phyloP scores from a whole-genome alignment of 1,140 invertebrate species.

The Neodiprion pinetum region DNA sequence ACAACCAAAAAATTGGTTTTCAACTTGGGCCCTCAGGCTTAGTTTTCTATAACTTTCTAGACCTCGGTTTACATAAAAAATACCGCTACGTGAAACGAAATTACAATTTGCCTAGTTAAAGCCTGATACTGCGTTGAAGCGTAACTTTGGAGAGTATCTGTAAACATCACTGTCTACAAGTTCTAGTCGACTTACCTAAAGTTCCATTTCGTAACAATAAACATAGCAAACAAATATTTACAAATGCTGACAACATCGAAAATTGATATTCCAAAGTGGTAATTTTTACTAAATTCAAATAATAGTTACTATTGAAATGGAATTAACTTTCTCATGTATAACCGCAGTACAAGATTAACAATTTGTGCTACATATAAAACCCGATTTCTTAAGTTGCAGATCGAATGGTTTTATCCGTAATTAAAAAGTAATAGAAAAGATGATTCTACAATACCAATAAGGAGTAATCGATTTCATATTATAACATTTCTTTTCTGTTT shows the following conservation, averaged over 20 bases:
- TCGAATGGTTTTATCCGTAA: not conserved
- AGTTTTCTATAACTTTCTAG: constrained; percentile 19
- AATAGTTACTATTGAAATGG: constrained; percentile 18
- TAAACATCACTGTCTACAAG: constrained; percentile 9
- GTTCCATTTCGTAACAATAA: constrained; percentile 27
- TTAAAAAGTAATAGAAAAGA: not conserved
- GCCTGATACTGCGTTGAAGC: constrained; percentile 32
- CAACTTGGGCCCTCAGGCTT: not conserved
- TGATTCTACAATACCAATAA: not conserved
- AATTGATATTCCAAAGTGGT: constrained; percentile 30
- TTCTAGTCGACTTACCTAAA: not conserved
- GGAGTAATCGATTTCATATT: not conserved
- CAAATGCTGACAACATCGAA: constrained; percentile 37
- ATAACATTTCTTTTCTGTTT: not conserved
- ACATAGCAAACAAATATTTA: constrained; percentile 40
- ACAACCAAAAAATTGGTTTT: not conserved
- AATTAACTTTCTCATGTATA: constrained; percentile 21
- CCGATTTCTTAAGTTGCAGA: not conserved
- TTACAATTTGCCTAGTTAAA: constrained; percentile 41
- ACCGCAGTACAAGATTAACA: constrained; percentile 32
- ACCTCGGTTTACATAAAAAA: constrained; percentile 18
- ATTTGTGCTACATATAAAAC: constrained; percentile 33
- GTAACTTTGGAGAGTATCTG: constrained; percentile 30
- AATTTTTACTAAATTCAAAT: constrained; percentile 26
- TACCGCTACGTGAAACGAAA: constrained; percentile 31